Conservation (phyloP, 2,888 invertebrate genomes). For the Parnassius smintheus region DNA sequence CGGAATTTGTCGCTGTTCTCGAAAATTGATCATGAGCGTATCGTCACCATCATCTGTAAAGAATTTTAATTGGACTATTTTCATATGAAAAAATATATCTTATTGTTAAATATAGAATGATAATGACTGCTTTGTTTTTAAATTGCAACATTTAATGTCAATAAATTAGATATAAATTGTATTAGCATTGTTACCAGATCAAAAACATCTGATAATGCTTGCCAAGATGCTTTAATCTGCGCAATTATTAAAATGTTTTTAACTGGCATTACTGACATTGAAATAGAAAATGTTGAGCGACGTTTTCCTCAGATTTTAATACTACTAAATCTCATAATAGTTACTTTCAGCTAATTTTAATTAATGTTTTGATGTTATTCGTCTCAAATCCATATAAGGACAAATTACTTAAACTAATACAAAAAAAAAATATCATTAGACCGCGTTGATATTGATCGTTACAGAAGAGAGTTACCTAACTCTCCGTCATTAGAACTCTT, state of each 20-base stretch:
- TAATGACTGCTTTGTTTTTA: constrained; percentile 3
- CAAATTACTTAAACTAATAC: no score
- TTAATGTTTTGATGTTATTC: background rate
- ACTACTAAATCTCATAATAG: no score
- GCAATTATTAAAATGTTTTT: background rate
- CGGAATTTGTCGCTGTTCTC: no score
- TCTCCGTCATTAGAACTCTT: constrained; percentile 1
- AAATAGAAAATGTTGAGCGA: background rate
- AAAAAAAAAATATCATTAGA: constrained; percentile 7
- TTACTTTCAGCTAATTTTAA: background rate
- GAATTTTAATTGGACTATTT: no score
- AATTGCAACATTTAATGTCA: background rate
- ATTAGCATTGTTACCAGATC: constrained; percentile 11
- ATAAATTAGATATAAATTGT: constrained; percentile 9
- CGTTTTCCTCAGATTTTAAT: no score
- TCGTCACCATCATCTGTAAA: no score
- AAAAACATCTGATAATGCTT: constrained; percentile 11
- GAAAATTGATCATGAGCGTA: no score
- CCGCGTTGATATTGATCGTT: constrained; percentile 19
- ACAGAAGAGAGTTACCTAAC: background rate
- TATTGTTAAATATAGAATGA: no score
- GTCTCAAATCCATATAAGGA: constrained; percentile 20
- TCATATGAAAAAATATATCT: no score
- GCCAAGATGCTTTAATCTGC: constrained; percentile 9
- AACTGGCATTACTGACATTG: background rate